Percentiles rank a stretch among this genome's conserved stretches.
Evolutionary conservation across 2,888 invertebrate species (phyloP).

Genomic region (Hydropsyche betteni): DNA sequence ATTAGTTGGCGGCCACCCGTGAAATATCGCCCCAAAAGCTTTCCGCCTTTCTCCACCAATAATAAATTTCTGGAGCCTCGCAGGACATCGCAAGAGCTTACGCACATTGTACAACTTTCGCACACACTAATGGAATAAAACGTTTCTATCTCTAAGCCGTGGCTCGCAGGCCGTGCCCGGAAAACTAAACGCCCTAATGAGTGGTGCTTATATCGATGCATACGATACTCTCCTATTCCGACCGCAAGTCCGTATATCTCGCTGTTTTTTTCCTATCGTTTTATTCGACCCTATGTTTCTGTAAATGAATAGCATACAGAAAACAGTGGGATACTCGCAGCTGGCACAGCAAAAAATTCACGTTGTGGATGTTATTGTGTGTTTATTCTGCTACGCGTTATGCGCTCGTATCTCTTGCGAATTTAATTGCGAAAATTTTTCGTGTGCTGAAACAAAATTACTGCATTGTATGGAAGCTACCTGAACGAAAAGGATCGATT

Average conservation of each 20-base stretch:
- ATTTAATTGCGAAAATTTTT: constrained; percentile 12
- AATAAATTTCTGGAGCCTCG: constrained; percentile 45
- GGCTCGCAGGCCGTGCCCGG: constrained; percentile 48
- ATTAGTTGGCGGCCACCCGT: constrained; percentile 48
- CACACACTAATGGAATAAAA: constrained; percentile 49
- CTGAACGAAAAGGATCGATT: too few relatives aligned
- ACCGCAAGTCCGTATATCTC: constrained; percentile 3
- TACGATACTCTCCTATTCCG: constrained; percentile 17
- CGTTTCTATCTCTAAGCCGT: constrained; percentile 44
- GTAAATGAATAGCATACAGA: constrained; percentile 23
- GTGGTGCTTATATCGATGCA: constrained; percentile 44
- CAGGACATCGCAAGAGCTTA: constrained; percentile 28
- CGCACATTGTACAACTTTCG: constrained; percentile 22
- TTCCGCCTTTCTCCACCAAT: constrained; percentile 43
- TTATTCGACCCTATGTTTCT: neutral
- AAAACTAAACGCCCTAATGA: constrained; percentile 50
- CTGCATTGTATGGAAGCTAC: neutral
- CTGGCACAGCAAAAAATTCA: constrained; percentile 39
- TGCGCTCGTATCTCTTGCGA: constrained; percentile 34
- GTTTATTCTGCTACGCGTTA: constrained; percentile 20
- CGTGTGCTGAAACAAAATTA: neutral
- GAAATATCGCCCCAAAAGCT: constrained; percentile 47
- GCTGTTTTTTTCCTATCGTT: constrained; percentile 10
- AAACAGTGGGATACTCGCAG: constrained; percentile 37
- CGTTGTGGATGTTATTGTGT: constrained; percentile 29